Conservation (phyloP, 2,888 invertebrate species). For the Andrena bicolor region DNA sequence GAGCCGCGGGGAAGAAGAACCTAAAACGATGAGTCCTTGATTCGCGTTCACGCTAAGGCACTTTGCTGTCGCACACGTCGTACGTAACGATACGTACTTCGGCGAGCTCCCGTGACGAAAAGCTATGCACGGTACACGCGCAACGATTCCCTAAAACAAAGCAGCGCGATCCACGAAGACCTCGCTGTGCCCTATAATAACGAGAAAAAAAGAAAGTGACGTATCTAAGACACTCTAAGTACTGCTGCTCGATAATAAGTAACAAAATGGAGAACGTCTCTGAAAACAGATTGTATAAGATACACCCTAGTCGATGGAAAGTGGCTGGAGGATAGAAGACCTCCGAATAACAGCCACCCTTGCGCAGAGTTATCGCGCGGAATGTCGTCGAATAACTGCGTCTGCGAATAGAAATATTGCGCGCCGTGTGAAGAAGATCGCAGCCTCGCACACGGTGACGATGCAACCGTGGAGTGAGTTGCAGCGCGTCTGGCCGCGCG, state of each 20-base stretch:
- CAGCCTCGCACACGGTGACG: not conserved
- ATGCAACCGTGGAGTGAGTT: conserved; percentile 18
- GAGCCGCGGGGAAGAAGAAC: conserved; percentile 14
- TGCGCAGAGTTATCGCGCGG: conserved; percentile 52
- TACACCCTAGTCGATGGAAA: not conserved
- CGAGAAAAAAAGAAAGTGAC: conserved; percentile 7
- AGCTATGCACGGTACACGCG: conserved; percentile 8
- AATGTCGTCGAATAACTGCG: conserved; percentile 52
- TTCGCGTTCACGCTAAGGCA: conserved; percentile 61
- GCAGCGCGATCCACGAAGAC: conserved; percentile 23
- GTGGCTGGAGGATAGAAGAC: conserved; percentile 8
- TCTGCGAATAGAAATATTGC: conserved; percentile 9
- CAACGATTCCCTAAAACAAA: conserved; percentile 20
- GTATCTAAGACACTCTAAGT: conserved; percentile 60
- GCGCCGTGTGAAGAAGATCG: conserved; percentile 20
- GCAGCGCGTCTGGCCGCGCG: not conserved
- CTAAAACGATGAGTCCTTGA: conserved; percentile 7
- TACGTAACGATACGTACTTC: conserved; percentile 6
- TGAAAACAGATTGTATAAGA: conserved; percentile 10
- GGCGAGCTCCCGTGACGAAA: not conserved
- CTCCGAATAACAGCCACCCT: conserved; percentile 10
- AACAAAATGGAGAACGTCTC: conserved; percentile 45
- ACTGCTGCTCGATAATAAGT: conserved; percentile 62
- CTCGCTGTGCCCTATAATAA: conserved; percentile 27
- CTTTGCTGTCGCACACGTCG: conserved; percentile 33